Evolutionary conservation across 1,140 invertebrate genomes (phyloP), one percentile per base, ranked within the genome.

Genomic region (Drosophila dunni): DNA sequence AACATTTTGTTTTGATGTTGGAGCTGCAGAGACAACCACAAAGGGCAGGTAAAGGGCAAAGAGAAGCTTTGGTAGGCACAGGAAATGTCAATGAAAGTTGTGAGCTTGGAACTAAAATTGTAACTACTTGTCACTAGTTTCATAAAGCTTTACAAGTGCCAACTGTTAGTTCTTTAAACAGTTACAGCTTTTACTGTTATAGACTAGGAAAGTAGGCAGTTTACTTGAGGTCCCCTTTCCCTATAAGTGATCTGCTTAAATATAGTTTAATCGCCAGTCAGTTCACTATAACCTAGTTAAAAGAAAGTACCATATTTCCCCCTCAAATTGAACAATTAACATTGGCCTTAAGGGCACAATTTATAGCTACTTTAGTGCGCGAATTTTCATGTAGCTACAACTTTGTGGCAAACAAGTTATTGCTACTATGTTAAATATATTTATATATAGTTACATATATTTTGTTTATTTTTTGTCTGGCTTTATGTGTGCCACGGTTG

Each of bases 401-500:
- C 10, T 48, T 34, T 44, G 10, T 42, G 44, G 44, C 7, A 13
- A 33, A 33, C 11, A 9, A 34, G 24, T 51, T 50, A 48, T 48
- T 36, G 48, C 54, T 62, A 36, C 38, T 13, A 51, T 40, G 15
- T 45, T 38, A 33, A n/a, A n/a, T n/a, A n/a, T n/a, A 57, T 42
- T 42, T 42, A 5, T 42, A 42, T 42, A 29, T 29, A 6, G 34
- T 50, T 33, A 3, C 24, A 46, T 15, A 38, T 42, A 42, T 66
- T 60, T 50, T 53, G 40, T 38, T 15, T 51, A n/a, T 54, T 51
- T 50, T 79, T 71, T 75, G 53, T 38, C 53, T 38, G 65, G 13
- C 69, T 86, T 84, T 78, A 63, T 67, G 71, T 73, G 58, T 74
- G 80, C 75, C 75, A 89, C 81, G 84, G 78, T 76, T 89, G 69